Evolutionary conservation across 1,140 invertebrate genomes (phyloP), one percentile per base, ranked within the genome.

Genomic region (Drosophila suzukii): DNA sequence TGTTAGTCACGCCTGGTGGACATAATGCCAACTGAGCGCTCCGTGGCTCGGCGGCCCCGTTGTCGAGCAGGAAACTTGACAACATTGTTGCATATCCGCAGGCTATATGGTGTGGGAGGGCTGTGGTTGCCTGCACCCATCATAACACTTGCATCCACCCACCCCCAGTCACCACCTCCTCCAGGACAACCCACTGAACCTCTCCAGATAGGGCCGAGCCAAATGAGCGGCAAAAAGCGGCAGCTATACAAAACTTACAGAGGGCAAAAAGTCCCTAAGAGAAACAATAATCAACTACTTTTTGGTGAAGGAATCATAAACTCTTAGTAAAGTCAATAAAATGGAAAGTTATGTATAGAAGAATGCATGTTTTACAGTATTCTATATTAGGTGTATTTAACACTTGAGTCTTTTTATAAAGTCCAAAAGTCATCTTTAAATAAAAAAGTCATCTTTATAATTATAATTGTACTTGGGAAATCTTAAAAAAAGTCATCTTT

Each of bases 21-120:
- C 85, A 89, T 84, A 89, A 75, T 81, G 84, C 81, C 74, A 57
- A 63, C 61, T 72, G 54, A 73, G 57, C 30, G 46, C 56, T 24
- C 32, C 30, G 27, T 71, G 39, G 41, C 58, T 41, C 30, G 49
- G 30, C 38, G 54, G 50, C 60, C 27, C 32, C 61, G 11, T n/a
- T 15, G 59, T 66, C 34, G 46, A 58, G 44, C 54, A 50, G 62
- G 77, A 89, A 86, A 82, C 81, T 83, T 84, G 62, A 66, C 75
- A 61, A 88, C 81, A 89, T 80, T 88, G 84, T 88, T 89, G 84
- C 84, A 88, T 84, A 89, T 89, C 76, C 80, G 60, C 73, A 75
- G 84, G 76, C 83, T 75, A 61, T 27, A 44, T 65, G 57, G 70
- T 5, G 30, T 39, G 55, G 50, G 60, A 20, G 57, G 30, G 50